Evolutionary conservation across 2,888 invertebrate species (phyloP).

Genomic region (Ferdinandea cuprea): DNA sequence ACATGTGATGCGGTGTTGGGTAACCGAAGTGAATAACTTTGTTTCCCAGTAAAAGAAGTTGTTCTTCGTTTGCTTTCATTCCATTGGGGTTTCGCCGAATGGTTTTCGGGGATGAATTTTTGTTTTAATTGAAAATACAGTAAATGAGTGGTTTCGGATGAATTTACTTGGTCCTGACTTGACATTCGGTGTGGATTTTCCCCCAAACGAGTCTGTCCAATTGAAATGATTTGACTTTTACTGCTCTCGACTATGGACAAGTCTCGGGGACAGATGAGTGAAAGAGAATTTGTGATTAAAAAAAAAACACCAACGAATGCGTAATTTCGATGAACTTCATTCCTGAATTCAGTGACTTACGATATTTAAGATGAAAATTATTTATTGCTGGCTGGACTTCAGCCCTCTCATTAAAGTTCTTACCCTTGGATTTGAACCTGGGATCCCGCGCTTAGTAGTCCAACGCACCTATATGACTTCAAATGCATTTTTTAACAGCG

Average conservation of each 20-base stretch:
- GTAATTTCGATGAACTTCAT: too few relatives aligned
- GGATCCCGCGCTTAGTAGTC: too few relatives aligned
- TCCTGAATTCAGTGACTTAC: background rate
- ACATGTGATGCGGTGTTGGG: conserved; percentile 64
- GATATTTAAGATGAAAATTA: too few relatives aligned
- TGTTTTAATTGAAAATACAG: conserved; percentile 71
- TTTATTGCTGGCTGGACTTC: too few relatives aligned
- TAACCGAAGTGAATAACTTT: conserved; percentile 71
- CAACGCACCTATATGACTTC: too few relatives aligned
- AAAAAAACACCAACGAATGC: too few relatives aligned
- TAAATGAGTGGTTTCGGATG: conserved; percentile 30
- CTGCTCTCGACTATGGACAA: too few relatives aligned
- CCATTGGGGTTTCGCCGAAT: conserved; percentile 55
- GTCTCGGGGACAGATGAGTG: background rate
- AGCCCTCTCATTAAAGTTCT: too few relatives aligned
- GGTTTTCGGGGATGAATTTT: conserved; percentile 58
- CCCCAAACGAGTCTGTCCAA: conserved; percentile 8
- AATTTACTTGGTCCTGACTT: background rate
- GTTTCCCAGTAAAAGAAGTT: conserved; percentile 41
- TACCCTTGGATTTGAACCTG: too few relatives aligned
- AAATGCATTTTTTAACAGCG: too few relatives aligned
- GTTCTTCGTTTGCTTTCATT: conserved; percentile 56
- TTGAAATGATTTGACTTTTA: conserved; percentile 21
- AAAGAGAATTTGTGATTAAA: conserved; percentile 26
- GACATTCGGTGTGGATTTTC: background rate